Percentiles rank a stretch among this genome's conserved stretches.
Evolutionary conservation across 2,797 vertebrate genomes (phyloP).

Genomic region (Ciconia nigra): DNA sequence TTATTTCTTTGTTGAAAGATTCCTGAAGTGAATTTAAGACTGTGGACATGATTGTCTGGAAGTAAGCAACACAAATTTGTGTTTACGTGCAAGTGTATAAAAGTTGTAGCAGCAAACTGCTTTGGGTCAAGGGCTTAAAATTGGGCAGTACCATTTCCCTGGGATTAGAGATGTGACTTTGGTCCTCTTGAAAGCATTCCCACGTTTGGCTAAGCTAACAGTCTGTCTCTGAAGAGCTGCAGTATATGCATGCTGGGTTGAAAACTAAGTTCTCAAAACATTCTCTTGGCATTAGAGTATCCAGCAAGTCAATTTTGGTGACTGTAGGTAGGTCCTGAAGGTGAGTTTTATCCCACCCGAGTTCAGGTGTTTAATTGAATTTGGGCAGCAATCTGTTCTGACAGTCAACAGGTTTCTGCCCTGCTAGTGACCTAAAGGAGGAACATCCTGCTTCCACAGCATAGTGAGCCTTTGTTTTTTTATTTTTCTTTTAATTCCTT

Average conservation of each 20-base stretch:
- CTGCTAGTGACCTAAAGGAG: neutral
- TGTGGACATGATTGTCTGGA: neutral
- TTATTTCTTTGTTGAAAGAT: neutral
- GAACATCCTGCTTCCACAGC: neutral
- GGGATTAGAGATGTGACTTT: neutral
- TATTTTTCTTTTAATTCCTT: neutral
- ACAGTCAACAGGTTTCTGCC: neutral
- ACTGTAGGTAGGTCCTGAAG: neutral
- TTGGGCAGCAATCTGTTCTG: neutral
- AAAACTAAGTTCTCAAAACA: neutral
- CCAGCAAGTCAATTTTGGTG: neutral
- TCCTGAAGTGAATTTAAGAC: neutral
- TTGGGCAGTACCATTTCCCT: neutral
- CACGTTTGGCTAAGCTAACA: neutral
- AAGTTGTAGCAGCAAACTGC: neutral
- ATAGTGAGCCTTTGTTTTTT: neutral
- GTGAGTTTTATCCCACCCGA: neutral
- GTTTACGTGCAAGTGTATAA: neutral
- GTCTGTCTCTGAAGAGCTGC: neutral
- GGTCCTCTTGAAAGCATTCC: neutral
- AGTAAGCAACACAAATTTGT: neutral
- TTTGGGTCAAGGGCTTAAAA: neutral
- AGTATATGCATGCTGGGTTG: neutral
- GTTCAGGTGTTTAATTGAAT: neutral
- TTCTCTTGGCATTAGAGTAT: neutral